Conservation (phyloP, 2,113 vertebrate genomes). For the Entomyzon cyanotis region DNA sequence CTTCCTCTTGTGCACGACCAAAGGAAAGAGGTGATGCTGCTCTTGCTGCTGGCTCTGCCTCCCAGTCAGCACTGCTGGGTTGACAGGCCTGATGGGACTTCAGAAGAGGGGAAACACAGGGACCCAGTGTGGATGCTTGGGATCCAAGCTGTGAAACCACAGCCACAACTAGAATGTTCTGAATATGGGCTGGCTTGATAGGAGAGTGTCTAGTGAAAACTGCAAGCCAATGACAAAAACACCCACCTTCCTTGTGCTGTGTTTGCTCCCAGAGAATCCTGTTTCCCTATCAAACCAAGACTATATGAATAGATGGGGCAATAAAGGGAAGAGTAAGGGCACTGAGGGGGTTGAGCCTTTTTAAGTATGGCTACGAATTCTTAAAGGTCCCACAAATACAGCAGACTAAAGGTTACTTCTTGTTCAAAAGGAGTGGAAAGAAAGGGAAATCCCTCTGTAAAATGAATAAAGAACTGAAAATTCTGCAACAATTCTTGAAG, state of each 20-base stretch:
- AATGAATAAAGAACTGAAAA: background rate
- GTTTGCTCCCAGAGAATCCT: background rate
- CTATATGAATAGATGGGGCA: background rate
- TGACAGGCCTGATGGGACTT: background rate
- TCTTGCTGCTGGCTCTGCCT: background rate
- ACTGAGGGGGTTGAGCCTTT: background rate
- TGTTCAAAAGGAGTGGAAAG: background rate
- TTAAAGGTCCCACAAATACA: background rate
- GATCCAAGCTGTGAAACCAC: background rate
- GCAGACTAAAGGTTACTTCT: background rate
- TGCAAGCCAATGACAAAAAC: background rate
- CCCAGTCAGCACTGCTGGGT: background rate
- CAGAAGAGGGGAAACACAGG: background rate
- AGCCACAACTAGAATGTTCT: background rate
- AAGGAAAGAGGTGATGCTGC: background rate
- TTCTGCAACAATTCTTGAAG: background rate
- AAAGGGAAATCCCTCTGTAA: background rate
- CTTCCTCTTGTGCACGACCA: background rate
- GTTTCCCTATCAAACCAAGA: background rate
- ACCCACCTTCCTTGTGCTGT: background rate
- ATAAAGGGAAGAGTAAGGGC: background rate
- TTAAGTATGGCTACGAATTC: background rate
- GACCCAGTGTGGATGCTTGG: background rate
- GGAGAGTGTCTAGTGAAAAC: background rate
- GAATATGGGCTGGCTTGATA: background rate